phyloP scores from a whole-genome alignment of 2,113 vertebrate genomes.

The Laticauda laticaudata region DNA sequence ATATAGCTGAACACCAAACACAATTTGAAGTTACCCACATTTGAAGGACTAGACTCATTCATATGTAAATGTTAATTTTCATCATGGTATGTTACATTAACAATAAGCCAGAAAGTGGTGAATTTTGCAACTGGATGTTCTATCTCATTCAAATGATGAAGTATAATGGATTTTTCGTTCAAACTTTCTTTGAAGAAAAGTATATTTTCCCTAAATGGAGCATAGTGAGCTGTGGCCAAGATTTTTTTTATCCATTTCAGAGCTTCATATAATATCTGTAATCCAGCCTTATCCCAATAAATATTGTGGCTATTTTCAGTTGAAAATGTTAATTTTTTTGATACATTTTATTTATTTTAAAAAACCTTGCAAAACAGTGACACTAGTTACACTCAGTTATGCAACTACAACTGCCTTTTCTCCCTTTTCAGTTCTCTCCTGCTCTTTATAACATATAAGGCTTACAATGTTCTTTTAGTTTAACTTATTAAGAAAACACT shows the following conservation, averaged over 20 bases:
- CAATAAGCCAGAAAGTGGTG: background rate
- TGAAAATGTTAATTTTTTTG: too few relatives aligned
- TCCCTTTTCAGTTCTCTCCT: background rate
- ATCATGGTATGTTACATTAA: background rate
- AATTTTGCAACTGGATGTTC: background rate
- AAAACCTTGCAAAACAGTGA: too few relatives aligned
- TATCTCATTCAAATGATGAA: background rate
- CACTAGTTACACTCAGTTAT: too few relatives aligned
- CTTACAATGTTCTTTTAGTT: background rate
- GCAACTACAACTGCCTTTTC: too few relatives aligned
- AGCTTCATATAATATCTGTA: too few relatives aligned
- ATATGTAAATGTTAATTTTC: background rate
- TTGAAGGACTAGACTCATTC: background rate
- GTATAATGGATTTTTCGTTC: background rate
- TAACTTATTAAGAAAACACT: background rate
- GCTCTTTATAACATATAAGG: background rate
- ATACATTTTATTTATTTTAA: too few relatives aligned
- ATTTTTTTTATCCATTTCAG: too few relatives aligned
- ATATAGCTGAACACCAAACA: background rate
- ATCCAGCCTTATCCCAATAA: too few relatives aligned
- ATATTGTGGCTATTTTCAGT: too few relatives aligned
- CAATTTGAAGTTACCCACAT: background rate
- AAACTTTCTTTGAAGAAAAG: background rate
- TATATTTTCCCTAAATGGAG: background rate
- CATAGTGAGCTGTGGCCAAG: background rate